Evolutionary conservation across 2,797 vertebrate species (phyloP).

Genomic region (Sebastes taczanowskii): DNA sequence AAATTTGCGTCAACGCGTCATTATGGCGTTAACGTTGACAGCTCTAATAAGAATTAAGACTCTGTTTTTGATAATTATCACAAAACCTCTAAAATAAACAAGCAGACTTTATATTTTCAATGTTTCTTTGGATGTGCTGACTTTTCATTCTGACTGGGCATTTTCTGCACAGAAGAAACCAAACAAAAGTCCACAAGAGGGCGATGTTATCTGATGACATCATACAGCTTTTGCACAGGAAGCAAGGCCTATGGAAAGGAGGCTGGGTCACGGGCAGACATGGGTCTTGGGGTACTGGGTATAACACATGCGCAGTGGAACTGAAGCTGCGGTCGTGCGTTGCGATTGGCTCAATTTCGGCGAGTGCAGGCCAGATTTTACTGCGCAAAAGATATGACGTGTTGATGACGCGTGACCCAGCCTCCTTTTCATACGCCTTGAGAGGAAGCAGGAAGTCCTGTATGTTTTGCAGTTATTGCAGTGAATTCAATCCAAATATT

Average conservation of each 20-base stretch:
- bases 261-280: no score
- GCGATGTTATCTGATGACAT: slow-evolving; percentile 30
- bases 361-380: no score
- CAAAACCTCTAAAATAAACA: neutral
- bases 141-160: neutral
- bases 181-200: slow-evolving; percentile 50
- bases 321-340: no score
- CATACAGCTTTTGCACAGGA: neutral
- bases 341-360: no score
- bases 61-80: neutral
- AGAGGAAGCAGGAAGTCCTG: neutral
- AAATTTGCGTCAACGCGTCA: no score
- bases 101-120: neutral
- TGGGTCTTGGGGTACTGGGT: no score
- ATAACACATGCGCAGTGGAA: no score
- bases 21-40: no score
- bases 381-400: no score
- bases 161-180: neutral
- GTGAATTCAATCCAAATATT: slow-evolving; percentile 11
- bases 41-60: no score
- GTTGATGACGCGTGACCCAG: no score
- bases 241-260: neutral
- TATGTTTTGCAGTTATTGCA: neutral
- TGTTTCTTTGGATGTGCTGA: neutral
- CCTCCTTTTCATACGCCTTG: no score